Evolutionary conservation across 1,140 invertebrate genomes (phyloP).

Genomic region (Bombus ignitus): DNA sequence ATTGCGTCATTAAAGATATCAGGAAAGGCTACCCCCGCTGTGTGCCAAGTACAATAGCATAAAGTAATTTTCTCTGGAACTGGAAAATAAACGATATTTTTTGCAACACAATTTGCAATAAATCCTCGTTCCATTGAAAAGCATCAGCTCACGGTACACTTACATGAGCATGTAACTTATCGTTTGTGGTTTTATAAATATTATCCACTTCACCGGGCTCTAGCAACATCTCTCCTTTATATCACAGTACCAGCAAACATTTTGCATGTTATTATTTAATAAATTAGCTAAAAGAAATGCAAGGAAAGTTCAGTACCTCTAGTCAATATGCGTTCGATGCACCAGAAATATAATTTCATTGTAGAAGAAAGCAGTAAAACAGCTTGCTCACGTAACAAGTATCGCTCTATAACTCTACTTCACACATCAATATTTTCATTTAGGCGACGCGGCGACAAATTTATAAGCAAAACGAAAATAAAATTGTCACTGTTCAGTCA

Average conservation of each 20-base stretch:
- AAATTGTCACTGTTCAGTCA: background rate
- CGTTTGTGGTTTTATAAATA: no score
- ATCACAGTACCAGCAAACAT: no score
- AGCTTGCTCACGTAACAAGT: no score
- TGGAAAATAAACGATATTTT: background rate
- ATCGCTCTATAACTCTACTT: background rate
- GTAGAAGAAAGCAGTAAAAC: background rate
- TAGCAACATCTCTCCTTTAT: no score
- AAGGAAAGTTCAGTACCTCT: background rate
- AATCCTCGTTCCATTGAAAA: conserved; percentile 1
- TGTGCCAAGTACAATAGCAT: no score
- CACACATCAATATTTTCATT: background rate
- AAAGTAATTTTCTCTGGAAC: background rate
- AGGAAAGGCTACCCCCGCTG: background rate
- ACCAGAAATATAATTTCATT: background rate
- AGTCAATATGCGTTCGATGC: background rate
- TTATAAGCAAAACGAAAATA: conserved; percentile 20
- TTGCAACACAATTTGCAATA: background rate
- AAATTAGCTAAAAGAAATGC: background rate
- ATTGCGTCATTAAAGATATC: background rate
- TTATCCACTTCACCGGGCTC: no score
- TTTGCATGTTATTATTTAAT: no score
- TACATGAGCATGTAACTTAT: no score
- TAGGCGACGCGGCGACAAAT: background rate
- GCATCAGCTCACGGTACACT: background rate